These are phyloP conservation scores for Cuculus canorus DNA, from an alignment of 2,797 vertebrate genomes.

Conservation along the genomic window DNA sequence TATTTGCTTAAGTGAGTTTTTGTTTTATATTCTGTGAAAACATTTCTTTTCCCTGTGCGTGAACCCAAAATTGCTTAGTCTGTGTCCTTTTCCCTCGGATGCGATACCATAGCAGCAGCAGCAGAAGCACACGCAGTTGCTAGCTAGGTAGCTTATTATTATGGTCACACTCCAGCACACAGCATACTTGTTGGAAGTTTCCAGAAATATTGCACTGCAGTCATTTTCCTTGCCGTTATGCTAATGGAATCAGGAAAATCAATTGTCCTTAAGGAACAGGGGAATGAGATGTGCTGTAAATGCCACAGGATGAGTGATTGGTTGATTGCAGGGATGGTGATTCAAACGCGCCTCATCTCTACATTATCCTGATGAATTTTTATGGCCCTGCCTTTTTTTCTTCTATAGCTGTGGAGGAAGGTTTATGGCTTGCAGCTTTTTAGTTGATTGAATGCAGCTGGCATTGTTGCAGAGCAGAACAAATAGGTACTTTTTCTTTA, in stretches of 20 bases:
- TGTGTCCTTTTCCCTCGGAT: conserved; percentile 73
- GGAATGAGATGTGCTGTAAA: conserved; percentile 92
- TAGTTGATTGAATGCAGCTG: conserved; percentile 88
- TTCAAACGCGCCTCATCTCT: conserved; percentile 83
- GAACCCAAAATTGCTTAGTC: conserved; percentile 69
- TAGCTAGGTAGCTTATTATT: conserved; percentile 79
- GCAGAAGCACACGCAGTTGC: conserved; percentile 71
- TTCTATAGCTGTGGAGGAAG: conserved; percentile 82
- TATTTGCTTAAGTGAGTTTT: conserved; percentile 69
- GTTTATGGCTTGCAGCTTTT: conserved; percentile 88
- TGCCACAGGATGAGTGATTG: conserved; percentile 91
- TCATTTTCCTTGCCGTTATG: conserved; percentile 88
- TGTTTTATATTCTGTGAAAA: conserved; percentile 63
- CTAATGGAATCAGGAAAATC: conserved; percentile 92
- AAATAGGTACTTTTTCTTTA: conserved; percentile 85
- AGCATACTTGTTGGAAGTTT: conserved; percentile 87
- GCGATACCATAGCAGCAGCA: conserved; percentile 68
- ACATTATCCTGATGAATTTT: conserved; percentile 90
- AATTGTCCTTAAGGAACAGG: conserved; percentile 93
- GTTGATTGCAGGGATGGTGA: conserved; percentile 83
- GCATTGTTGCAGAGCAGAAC: conserved; percentile 86
- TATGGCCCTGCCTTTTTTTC: conserved; percentile 83
- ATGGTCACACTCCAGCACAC: conserved; percentile 83
- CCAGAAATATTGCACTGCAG: conserved; percentile 88
- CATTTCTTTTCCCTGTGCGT: background rate